These are phyloP conservation scores for Argentina silus DNA, from an alignment of 2,797 vertebrate genomes.

Conservation along the genomic window DNA sequence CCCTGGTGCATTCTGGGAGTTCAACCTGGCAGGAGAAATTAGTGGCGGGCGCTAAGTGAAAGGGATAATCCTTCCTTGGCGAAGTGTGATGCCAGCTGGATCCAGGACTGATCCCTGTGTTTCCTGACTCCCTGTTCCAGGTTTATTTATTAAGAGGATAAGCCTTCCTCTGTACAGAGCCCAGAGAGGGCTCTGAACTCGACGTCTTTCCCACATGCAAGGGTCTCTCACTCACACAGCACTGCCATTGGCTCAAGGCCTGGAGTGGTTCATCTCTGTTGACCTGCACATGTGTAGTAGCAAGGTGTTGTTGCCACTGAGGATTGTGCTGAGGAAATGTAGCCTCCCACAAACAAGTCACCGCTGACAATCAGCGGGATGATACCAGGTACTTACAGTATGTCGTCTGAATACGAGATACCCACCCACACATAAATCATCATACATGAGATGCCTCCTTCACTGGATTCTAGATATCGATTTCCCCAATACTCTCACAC, in stretches of 20 bases:
- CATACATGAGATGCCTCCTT: too few species aligned
- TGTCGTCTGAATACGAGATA: too few species aligned
- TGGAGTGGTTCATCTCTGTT: not conserved
- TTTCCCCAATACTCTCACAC: too few species aligned
- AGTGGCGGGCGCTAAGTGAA: conserved; percentile 60
- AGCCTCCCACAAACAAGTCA: too few species aligned
- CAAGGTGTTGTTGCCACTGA: not conserved
- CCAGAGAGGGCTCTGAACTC: conserved; percentile 26
- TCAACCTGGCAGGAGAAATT: conserved; percentile 75
- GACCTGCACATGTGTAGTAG: conserved; percentile 8
- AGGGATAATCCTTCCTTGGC: conserved; percentile 72
- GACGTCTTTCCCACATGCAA: conserved; percentile 7
- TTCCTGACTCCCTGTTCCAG: conserved; percentile 66
- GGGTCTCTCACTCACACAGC: conserved; percentile 28
- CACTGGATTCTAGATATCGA: too few species aligned
- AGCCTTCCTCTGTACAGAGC: conserved; percentile 56
- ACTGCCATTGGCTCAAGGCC: conserved; percentile 36
- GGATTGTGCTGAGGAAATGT: not conserved
- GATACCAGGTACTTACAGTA: too few species aligned
- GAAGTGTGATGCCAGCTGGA: conserved; percentile 37
- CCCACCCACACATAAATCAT: too few species aligned
- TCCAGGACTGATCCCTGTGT: conserved; percentile 65
- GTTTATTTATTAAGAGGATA: conserved; percentile 75
- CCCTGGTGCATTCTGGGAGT: conserved; percentile 75
- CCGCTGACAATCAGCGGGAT: too few species aligned